These are phyloP conservation scores for Lordiphosa fenestrarum DNA, from an alignment of 2,888 invertebrate species.

Conservation along the genomic window DNA sequence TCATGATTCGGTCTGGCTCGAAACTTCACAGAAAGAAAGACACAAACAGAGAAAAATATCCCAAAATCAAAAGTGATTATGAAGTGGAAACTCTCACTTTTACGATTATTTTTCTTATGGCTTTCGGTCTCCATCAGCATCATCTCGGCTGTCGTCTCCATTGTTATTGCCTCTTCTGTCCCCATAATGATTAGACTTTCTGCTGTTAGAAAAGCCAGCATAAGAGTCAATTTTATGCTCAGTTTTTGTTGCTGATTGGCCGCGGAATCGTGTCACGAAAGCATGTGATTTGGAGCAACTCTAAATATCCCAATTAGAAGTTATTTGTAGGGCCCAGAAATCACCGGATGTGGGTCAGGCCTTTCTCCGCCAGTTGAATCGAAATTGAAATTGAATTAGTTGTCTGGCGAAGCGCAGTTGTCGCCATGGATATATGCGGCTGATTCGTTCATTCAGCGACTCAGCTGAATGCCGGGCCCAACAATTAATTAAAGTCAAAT, in stretches of 20 bases:
- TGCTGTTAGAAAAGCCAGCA: conserved; percentile 57
- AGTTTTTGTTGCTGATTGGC: conserved; percentile 67
- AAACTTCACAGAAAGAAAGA: conserved; percentile 23
- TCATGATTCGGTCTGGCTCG: conserved; percentile 22
- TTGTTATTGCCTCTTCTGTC: conserved; percentile 61
- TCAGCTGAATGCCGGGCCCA: conserved; percentile 48
- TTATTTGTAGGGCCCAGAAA: conserved; percentile 46
- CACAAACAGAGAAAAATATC: conserved; percentile 5
- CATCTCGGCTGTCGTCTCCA: conserved; percentile 31
- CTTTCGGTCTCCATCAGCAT: conserved; percentile 61
- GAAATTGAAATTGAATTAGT: conserved; percentile 33
- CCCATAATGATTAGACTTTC: conserved; percentile 69
- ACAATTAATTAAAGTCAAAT: conserved; percentile 63
- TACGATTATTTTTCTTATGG: conserved; percentile 71
- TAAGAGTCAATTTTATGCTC: conserved; percentile 71
- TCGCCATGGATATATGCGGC: conserved; percentile 27
- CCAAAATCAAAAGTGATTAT: conserved; percentile 53
- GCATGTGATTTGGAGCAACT: conserved; percentile 66
- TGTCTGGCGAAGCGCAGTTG: conserved; percentile 32
- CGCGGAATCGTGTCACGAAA: conserved; percentile 55
- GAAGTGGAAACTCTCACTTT: conserved; percentile 76
- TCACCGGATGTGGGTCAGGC: conserved; percentile 58
- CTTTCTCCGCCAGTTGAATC: conserved; percentile 51
- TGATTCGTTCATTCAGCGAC: conserved; percentile 34
- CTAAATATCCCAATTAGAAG: conserved; percentile 72